Evolutionary conservation across 2,797 vertebrate genomes (phyloP), one percentile per base, ranked within the genome.

Genomic region (Pantherophis vulpinus): DNA sequence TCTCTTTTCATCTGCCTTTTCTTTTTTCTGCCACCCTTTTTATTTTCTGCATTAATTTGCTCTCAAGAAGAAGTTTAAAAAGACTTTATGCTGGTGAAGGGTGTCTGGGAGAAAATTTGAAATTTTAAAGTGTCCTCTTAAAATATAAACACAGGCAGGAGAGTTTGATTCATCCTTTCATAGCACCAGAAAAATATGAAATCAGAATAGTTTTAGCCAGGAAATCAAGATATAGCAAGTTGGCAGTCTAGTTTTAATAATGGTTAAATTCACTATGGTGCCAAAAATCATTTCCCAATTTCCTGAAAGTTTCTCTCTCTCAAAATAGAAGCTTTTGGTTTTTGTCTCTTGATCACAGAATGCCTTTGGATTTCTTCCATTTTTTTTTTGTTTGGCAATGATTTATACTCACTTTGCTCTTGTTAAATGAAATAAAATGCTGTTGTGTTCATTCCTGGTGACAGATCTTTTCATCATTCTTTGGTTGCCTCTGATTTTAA

Each of bases 11-110:
- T 32, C 91, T 37, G 93, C 51, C 37, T 95, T 93, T 61, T 14
- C 51, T 93, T 88, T 95, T 94, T 88, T 94, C 91, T 74, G 63
- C 94, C 93, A 94, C 92, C 79, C 79, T 11, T 83, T 83, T 83
- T 47, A 47, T 83, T 83, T 83, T 83, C 37, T 83, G 74, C 74
- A 47, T 92, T 94, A 92, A 92, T 87, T 90, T 94, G 87, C 42
- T 66, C 92, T 94, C 56, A 10, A 9, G 13, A 93, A 32, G 56
- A 8, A 60, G 93, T 89, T 7, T 86, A 63, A 66, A 93, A 91
- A 89, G 94, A 93, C 93, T 95, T 93, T 91, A 32, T 89, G 47
- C 5, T 6, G 32, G 12, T 87, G 18, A 23, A 12, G 74, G 87
- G 92, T 87, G 92, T 91, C 10, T 23, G 87, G 37, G 55, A 93